A percentile compares a stretch with the other conserved stretches of the same genome.
These are phyloP conservation scores for Muscicapa adusta DNA, from an alignment of 2,113 vertebrate genomes.

Conservation along the genomic window DNA sequence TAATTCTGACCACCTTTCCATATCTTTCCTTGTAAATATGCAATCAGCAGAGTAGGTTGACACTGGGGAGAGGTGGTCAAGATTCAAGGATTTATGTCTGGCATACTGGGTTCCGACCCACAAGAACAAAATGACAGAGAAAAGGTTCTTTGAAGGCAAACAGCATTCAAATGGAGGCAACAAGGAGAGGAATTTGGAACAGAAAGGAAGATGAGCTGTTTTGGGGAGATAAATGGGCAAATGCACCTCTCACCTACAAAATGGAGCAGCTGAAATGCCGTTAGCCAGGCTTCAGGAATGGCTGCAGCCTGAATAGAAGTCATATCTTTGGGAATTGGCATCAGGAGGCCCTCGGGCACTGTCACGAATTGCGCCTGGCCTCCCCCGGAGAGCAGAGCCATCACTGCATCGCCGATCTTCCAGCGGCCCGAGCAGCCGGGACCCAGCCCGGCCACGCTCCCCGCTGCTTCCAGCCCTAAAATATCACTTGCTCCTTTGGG, in stretches of 20 bases:
- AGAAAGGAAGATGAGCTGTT: not conserved
- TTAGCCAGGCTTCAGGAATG: slow-evolving; percentile 86
- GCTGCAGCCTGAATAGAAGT: slow-evolving; percentile 78
- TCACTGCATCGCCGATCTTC: slow-evolving; percentile 72
- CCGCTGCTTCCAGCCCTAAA: slow-evolving; percentile 84
- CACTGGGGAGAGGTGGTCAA: not conserved
- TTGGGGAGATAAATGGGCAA: not conserved
- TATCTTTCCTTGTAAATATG: not conserved
- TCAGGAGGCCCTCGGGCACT: slow-evolving; percentile 77
- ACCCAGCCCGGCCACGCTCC: slow-evolving; percentile 71
- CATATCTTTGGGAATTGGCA: slow-evolving; percentile 73
- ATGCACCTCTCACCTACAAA: slow-evolving; percentile 72
- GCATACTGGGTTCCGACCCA: not conserved
- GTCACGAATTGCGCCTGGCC: slow-evolving; percentile 84
- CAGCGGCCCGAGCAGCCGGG: slow-evolving; percentile 66
- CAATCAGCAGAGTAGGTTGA: not conserved
- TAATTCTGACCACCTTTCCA: not conserved
- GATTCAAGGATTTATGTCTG: not conserved
- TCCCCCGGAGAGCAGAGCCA: slow-evolving; percentile 82
- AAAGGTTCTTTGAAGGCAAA: not conserved
- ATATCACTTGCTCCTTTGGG: slow-evolving; percentile 81
- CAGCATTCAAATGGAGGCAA: not conserved
- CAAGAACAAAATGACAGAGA: not conserved
- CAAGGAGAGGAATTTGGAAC: not conserved
- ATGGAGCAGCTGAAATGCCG: slow-evolving; percentile 83